Evolutionary conservation across 2,113 vertebrate species (phyloP).

Genomic region (Todiramphus saurophagus): DNA sequence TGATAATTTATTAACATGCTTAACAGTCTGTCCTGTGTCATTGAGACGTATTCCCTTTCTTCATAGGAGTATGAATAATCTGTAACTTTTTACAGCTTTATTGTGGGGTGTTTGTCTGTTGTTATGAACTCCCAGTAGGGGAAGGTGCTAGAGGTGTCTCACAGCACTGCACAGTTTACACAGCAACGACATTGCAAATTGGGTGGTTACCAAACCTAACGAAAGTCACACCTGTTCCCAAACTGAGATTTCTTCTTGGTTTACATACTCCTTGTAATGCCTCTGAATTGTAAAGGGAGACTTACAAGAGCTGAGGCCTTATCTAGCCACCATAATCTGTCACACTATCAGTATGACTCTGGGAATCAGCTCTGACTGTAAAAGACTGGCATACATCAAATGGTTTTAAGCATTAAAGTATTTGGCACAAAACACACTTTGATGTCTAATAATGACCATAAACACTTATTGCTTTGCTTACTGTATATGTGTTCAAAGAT

Average conservation of each 20-base stretch:
- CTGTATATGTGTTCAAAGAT: not conserved
- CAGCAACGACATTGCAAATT: accelerated
- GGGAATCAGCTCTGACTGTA: not conserved
- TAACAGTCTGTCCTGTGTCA: not conserved
- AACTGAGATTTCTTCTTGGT: not conserved
- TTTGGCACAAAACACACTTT: conserved; percentile 43
- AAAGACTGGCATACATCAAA: conserved; percentile 5
- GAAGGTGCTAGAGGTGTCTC: not conserved
- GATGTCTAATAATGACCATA: conserved; percentile 28
- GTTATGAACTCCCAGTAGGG: not conserved
- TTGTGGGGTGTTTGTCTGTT: not conserved
- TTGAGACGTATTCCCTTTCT: not conserved
- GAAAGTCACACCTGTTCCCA: not conserved
- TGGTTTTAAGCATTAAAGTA: not conserved
- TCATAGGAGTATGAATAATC: not conserved
- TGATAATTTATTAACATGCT: not conserved
- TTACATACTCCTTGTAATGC: not conserved
- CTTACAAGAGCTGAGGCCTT: not conserved
- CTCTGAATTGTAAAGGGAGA: not conserved
- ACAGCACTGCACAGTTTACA: not conserved
- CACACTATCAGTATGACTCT: not conserved
- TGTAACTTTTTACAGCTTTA: not conserved
- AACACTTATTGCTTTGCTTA: not conserved
- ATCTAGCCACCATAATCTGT: not conserved
- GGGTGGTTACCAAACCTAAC: not conserved